phyloP scores from a whole-genome alignment of 2,797 vertebrate species.

The Ataeniobius toweri region DNA sequence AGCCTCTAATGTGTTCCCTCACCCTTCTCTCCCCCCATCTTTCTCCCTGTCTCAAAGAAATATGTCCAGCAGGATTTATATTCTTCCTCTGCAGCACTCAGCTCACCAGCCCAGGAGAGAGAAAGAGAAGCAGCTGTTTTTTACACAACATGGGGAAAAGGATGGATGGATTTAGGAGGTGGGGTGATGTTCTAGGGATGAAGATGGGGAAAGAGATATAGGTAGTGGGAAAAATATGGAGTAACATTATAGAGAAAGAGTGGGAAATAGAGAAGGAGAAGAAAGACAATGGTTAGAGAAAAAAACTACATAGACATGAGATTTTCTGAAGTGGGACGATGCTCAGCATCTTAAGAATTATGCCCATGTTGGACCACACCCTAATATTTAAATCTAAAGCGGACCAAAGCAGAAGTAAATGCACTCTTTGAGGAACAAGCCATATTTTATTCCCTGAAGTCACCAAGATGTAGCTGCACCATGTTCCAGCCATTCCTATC shows the following conservation, averaged over 20 bases:
- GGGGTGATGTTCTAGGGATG: constrained; percentile 3
- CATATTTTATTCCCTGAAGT: background rate
- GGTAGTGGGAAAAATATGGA: constrained; percentile 38
- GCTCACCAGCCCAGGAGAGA: constrained; percentile 55
- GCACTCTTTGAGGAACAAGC: background rate
- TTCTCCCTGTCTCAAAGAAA: constrained; percentile 55
- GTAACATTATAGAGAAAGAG: constrained; percentile 29
- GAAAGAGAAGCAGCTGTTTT: constrained; percentile 59
- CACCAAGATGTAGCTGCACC: background rate
- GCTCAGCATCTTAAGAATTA: background rate
- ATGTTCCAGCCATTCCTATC: background rate
- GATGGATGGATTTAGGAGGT: constrained; percentile 24
- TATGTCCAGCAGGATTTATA: constrained; percentile 65
- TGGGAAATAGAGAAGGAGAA: constrained; percentile 18
- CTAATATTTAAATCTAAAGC: background rate
- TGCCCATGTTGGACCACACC: background rate
- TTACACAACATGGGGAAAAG: constrained; percentile 39
- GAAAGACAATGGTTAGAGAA: constrained; percentile 8
- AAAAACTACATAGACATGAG: background rate
- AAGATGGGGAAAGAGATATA: constrained; percentile 41
- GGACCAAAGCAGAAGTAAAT: background rate
- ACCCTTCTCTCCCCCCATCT: background rate
- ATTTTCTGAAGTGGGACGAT: constrained; percentile 6
- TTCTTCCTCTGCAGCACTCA: constrained; percentile 46
- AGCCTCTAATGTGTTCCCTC: constrained; percentile 9